Evolutionary conservation across 53 echinoderm and acorn worm species (phyloP).

Genomic region (Paracentrotus lividus): DNA sequence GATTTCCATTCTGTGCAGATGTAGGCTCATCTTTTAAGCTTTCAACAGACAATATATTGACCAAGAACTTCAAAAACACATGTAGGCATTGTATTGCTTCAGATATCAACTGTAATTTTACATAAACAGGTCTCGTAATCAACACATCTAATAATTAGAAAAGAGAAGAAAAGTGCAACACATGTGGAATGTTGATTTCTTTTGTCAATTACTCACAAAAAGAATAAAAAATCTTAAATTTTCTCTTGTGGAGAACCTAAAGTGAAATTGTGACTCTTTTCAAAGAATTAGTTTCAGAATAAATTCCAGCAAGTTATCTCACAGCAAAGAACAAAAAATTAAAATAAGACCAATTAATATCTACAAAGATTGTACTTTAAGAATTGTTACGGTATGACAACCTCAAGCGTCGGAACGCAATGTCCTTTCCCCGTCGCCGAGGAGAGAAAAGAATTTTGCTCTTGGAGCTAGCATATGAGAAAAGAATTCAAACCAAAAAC

Average conservation of each 20-base stretch:
- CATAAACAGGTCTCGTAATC: background rate
- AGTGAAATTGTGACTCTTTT: constrained; percentile 34
- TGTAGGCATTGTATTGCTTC: background rate
- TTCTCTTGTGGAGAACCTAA: background rate
- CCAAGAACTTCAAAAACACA: background rate
- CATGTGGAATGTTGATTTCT: constrained; percentile 63
- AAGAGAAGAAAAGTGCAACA: constrained; percentile 15
- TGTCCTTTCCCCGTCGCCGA: background rate
- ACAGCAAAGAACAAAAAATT: constrained; percentile 58
- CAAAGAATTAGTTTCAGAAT: constrained; percentile 58
- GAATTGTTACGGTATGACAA: background rate
- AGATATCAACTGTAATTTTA: background rate
- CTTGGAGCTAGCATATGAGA: constrained; percentile 47
- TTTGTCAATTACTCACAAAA: constrained; percentile 26
- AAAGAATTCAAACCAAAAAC: background rate
- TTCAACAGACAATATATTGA: too few relatives aligned
- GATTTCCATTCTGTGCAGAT: too few relatives aligned
- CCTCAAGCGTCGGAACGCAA: background rate
- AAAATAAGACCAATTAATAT: constrained; percentile 40
- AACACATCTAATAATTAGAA: background rate
- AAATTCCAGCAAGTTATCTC: constrained; percentile 52
- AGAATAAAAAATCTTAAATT: background rate
- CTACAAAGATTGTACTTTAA: constrained; percentile 50
- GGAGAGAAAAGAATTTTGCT: constrained; percentile 16
- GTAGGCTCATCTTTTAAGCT: too few relatives aligned